Evolutionary conservation across 1,140 invertebrate species (phyloP).

Genomic region (Globodera ellingtonae): DNA sequence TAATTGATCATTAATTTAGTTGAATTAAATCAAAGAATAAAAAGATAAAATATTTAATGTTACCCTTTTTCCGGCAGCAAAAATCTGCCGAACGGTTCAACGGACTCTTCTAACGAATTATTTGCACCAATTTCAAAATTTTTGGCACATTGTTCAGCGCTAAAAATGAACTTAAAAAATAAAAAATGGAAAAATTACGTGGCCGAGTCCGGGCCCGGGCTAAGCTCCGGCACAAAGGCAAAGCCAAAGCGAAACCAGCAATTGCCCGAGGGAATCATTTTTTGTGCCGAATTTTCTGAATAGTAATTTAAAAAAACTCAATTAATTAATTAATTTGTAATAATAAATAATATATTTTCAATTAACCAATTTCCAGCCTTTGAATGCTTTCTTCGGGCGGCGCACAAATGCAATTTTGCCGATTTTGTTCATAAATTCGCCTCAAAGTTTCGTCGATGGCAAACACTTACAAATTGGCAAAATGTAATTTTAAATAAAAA

Average conservation of each 20-base stretch:
- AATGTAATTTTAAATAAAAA: not conserved
- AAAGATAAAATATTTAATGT: not conserved
- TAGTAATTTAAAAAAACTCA: not conserved
- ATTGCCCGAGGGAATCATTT: conserved; percentile 5
- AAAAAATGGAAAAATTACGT: conserved; percentile 14
- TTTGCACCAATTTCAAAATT: not conserved
- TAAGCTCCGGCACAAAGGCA: conserved; percentile 43
- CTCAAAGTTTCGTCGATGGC: conserved; percentile 36
- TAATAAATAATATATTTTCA: not conserved
- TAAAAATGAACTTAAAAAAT: conserved; percentile 3
- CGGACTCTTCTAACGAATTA: not conserved
- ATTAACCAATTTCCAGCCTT: not conserved
- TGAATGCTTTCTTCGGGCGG: not conserved
- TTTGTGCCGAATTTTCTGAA: conserved; percentile 4
- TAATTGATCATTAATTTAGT: no score
- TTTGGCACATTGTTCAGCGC: conserved; percentile 9
- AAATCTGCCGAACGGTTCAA: conserved; percentile 16
- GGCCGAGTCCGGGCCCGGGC: conserved; percentile 2
- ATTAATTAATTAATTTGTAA: not conserved
- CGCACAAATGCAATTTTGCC: conserved; percentile 32
- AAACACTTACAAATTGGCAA: conserved; percentile 27
- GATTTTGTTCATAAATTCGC: conserved; percentile 25
- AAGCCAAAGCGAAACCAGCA: conserved; percentile 48
- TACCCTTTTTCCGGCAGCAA: conserved; percentile 11
- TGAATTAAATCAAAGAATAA: no score